Base-by-base conservation (phyloP, 2,888 invertebrate genomes). In the Cryptocheilus praepositus region DNA sequence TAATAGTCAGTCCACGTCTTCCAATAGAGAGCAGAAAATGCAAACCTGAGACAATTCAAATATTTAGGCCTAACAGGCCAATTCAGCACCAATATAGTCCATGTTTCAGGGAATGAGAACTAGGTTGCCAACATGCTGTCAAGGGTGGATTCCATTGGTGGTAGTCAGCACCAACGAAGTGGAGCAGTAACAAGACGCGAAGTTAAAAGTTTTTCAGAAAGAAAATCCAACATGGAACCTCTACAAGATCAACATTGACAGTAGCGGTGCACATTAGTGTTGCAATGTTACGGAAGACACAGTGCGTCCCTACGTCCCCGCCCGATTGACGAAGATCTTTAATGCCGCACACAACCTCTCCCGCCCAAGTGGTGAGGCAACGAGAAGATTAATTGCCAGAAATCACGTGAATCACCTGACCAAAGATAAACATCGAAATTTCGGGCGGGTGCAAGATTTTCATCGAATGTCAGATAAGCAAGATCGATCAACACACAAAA, bases 71-170 rank as follows among this genome's bases (percentile, higher is more conserved):
- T 60, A 49, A 80, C 83, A 8, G 52, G 73, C 0, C 77, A 67
- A 45, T 73, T 77, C 16, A 28, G 7, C 11, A 82, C 77, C 0
- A 67, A 49, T 0, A 56, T 64, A 0, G 13, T 3, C 5, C 44
- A 67, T 11, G 13, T 64, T 0, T 11, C 8, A 0, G 80, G 82
- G 0, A 0, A 15, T 2, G 64, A 71, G 0, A 84, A 83, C 16
- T 45, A 65, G 0, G 76, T 79, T 0, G 81, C 82, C 0, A 82
- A 83, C 57, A 65, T 78, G 0, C 54, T 83, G 4, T 81, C 75
- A 0, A 63, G 82, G 13, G 7, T 80, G 0, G 64, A 76, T 7
- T 36, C 59, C 3, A 67, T 76, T 67, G 0, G 59, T 52, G 0
- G 21, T 54, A 0, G 25, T 71, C 3, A 60, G 65, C 0, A 63